phyloP scores from a whole-genome alignment of 2,113 vertebrate genomes.

The Morone saxatilis region DNA sequence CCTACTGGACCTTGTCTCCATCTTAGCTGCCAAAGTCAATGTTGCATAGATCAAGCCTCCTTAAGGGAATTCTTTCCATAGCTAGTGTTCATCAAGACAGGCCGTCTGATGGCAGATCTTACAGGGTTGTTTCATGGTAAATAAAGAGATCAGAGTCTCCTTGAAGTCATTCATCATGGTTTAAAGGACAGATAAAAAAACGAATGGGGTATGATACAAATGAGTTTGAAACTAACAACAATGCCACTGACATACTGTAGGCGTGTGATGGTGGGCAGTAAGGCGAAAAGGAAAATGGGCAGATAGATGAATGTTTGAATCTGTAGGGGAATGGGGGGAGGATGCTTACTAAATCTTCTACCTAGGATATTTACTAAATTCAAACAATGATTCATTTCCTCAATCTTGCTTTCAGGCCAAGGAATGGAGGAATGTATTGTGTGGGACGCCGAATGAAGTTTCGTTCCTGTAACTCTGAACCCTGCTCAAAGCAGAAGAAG shows the following conservation, averaged over 20 bases:
- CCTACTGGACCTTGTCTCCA: constrained; percentile 65
- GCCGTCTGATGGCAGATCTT: constrained; percentile 21
- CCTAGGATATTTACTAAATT: neutral
- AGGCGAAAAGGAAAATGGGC: neutral
- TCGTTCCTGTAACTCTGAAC: constrained; percentile 97
- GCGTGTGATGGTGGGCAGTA: neutral
- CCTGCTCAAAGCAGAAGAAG: constrained; percentile 91
- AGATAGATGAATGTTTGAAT: neutral
- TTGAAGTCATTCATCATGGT: constrained; percentile 40
- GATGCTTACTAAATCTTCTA: neutral
- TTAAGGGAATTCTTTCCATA: constrained; percentile 71
- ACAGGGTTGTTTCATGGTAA: constrained; percentile 31
- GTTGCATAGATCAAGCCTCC: constrained; percentile 71
- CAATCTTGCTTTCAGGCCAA: constrained; percentile 86
- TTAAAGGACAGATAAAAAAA: constrained; percentile 10
- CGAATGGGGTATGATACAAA: neutral
- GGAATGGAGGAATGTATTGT: constrained; percentile 95
- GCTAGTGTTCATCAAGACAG: constrained; percentile 54
- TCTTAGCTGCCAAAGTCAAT: constrained; percentile 67
- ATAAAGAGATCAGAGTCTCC: constrained; percentile 2
- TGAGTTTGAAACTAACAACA: constrained; percentile 7
- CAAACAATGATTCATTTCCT: neutral
- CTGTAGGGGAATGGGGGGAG: too few species aligned
- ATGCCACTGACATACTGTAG: neutral
- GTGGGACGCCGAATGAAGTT: constrained; percentile 98